Percentiles rank a stretch among this genome's conserved stretches.
phyloP scores from a whole-genome alignment of 1,140 invertebrate species.

The Meloidogyne exigua region DNA sequence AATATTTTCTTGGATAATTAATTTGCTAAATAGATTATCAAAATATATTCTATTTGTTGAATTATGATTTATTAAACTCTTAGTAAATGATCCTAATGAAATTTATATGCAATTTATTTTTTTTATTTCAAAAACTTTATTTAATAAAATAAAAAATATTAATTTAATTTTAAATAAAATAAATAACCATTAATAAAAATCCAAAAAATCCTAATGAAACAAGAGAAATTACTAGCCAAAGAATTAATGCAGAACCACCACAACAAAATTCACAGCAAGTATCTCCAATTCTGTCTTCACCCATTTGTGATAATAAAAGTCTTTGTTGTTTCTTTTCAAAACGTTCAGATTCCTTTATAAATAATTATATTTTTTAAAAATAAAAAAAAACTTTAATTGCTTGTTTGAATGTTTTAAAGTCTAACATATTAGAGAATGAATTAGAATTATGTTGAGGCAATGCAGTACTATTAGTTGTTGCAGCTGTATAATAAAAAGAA shows the following conservation, averaged over 20 bases:
- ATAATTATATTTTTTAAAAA: background rate
- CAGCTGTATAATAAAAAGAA: conserved; percentile 18
- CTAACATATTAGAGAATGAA: conserved; percentile 5
- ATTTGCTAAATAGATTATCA: too few species aligned
- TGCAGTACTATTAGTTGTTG: conserved; percentile 9
- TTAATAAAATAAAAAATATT: too few species aligned
- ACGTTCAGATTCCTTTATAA: conserved; percentile 24
- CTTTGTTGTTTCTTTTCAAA: conserved; percentile 22
- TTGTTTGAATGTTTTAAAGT: conserved; percentile 18
- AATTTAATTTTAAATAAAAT: conserved; percentile 10
- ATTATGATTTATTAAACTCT: too few species aligned
- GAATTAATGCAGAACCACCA: conserved; percentile 21
- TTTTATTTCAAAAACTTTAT: background rate
- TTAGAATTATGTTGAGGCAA: conserved; percentile 13
- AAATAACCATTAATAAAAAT: conserved; percentile 25
- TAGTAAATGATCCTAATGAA: too few species aligned
- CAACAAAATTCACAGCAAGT: conserved; percentile 26
- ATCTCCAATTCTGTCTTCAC: conserved; percentile 8
- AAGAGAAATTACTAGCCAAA: conserved; percentile 25
- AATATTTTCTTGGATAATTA: too few species aligned
- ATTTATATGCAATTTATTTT: background rate
- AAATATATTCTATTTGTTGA: too few species aligned
- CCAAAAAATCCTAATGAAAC: conserved; percentile 19
- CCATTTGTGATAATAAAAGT: background rate
- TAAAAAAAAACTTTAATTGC: conserved; percentile 14